phyloP scores from a whole-genome alignment of 2,888 invertebrate species.

The Ischnura elegans region DNA sequence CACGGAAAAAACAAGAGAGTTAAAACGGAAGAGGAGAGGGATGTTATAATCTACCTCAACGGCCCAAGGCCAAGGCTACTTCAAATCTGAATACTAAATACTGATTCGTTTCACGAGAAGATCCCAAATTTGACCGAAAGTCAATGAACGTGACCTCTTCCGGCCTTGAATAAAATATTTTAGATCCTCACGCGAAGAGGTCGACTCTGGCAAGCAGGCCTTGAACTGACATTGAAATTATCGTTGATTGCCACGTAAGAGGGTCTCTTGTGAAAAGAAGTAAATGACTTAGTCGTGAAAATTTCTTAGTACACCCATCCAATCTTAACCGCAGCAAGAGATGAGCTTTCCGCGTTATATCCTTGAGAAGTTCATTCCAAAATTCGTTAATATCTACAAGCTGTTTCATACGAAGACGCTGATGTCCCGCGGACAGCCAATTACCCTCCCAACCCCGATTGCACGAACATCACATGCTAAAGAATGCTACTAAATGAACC shows the following conservation, averaged over 20 bases:
- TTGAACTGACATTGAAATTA: background rate
- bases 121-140: background rate
- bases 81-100: background rate
- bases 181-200: background rate
- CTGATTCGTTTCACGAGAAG: background rate
- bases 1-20: background rate
- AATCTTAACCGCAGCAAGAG: no score
- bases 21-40: background rate
- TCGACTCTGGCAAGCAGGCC: background rate
- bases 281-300: no score
- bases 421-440: no score
- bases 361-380: no score
- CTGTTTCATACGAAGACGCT: no score
- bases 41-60: background rate
- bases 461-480: no score
- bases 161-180: background rate
- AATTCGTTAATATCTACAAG: no score
- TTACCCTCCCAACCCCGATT: no score
- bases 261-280: no score
- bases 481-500: no score
- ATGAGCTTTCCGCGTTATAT: no score
- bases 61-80: conserved; percentile 2
- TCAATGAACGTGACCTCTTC: background rate
- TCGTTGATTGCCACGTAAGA: background rate
- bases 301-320: no score